Percentiles rank a stretch among this genome's conserved stretches.
Evolutionary conservation across 2,113 vertebrate species (phyloP).

Genomic region (Chunga burmeisteri): DNA sequence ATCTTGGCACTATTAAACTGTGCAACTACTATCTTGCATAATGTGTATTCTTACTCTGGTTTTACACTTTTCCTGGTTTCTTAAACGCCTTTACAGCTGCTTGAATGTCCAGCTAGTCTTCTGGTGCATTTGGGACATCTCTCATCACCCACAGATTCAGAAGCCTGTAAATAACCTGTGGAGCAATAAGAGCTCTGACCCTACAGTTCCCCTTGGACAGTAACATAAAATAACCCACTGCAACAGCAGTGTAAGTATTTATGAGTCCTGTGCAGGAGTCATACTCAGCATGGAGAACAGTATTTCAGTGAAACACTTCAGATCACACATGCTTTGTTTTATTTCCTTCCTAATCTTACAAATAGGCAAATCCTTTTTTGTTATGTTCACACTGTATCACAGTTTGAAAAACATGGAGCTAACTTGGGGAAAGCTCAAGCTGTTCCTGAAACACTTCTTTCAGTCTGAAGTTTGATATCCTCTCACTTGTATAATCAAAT

Average conservation of each 20-base stretch:
- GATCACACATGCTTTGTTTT: neutral
- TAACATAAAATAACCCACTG: neutral
- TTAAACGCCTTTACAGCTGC: neutral
- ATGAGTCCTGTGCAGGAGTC: neutral
- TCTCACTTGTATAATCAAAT: neutral
- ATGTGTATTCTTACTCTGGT: neutral
- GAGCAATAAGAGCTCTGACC: conserved; percentile 10
- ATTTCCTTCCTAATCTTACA: neutral
- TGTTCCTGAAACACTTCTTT: neutral
- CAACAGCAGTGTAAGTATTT: conserved; percentile 6
- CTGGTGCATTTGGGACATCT: neutral
- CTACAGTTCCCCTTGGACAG: neutral
- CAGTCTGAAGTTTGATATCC: neutral
- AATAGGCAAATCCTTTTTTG: neutral
- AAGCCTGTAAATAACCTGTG: conserved; percentile 16
- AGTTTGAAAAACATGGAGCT: neutral
- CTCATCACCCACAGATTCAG: neutral
- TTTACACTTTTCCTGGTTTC: neutral
- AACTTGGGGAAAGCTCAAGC: neutral
- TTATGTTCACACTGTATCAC: neutral
- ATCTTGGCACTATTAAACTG: neutral
- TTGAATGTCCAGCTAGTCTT: neutral
- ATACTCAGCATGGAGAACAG: neutral
- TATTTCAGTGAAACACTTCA: conserved; percentile 38
- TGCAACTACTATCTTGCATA: neutral